Evolutionary conservation across 2,797 vertebrate genomes (phyloP).

Genomic region (Geotrypetes seraphini): DNA sequence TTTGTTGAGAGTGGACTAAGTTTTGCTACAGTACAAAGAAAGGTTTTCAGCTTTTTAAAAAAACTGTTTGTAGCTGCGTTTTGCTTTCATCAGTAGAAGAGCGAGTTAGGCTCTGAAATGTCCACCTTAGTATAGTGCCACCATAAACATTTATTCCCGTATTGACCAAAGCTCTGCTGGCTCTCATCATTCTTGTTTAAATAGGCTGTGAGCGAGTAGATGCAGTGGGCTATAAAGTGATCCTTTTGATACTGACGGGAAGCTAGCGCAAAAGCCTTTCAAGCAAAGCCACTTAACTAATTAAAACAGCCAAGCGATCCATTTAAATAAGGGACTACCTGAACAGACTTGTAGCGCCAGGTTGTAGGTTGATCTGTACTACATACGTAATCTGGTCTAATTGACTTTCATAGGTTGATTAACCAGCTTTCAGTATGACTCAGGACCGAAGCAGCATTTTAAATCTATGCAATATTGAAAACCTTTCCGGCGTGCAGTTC

Average conservation of each 20-base stretch:
- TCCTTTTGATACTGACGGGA: constrained; percentile 46
- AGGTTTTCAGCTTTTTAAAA: too few relatives aligned
- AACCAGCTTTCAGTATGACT: neutral
- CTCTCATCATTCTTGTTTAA: constrained; percentile 48
- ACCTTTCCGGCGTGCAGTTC: neutral
- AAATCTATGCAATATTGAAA: neutral
- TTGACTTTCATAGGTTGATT: constrained; percentile 20
- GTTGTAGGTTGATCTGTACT: constrained; percentile 23
- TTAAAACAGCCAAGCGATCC: constrained; percentile 60
- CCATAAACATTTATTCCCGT: constrained; percentile 34
- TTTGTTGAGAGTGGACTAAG: too few relatives aligned
- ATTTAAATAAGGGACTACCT: constrained; percentile 48
- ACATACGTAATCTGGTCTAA: constrained; percentile 33
- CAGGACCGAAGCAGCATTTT: constrained; percentile 2
- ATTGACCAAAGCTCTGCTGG: constrained; percentile 33
- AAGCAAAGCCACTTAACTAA: constrained; percentile 39
- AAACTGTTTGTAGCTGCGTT: too few relatives aligned
- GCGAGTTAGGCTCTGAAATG: too few relatives aligned
- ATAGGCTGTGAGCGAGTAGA: constrained; percentile 37
- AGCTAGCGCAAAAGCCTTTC: constrained; percentile 44
- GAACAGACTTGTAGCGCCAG: constrained; percentile 35
- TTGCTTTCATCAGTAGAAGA: too few relatives aligned
- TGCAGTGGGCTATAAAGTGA: constrained; percentile 30
- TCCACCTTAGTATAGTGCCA: neutral
- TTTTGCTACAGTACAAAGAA: too few relatives aligned